phyloP scores from a whole-genome alignment of 2,113 vertebrate genomes.

The Otis tarda region DNA sequence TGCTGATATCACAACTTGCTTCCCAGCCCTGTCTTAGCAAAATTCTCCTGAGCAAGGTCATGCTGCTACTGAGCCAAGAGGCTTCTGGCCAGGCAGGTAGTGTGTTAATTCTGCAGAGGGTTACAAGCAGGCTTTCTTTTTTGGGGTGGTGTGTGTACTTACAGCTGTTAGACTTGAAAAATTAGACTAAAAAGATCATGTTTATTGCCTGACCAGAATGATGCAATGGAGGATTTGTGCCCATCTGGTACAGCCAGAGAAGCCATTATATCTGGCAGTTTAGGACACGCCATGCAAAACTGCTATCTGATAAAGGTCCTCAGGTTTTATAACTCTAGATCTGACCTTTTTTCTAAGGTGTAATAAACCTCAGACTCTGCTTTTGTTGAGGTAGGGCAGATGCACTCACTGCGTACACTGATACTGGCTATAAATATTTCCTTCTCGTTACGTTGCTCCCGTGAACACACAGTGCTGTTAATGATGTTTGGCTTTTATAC shows the following conservation, averaged over 20 bases:
- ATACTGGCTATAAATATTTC: neutral
- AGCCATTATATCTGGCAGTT: neutral
- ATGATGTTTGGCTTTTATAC: neutral
- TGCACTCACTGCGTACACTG: neutral
- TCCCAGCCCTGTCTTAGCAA: neutral
- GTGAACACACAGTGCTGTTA: neutral
- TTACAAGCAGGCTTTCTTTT: neutral
- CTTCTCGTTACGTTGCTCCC: neutral
- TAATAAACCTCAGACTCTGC: neutral
- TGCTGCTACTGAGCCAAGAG: neutral
- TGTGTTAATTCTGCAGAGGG: neutral
- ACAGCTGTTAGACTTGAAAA: neutral
- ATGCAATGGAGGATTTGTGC: neutral
- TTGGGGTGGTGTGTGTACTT: neutral
- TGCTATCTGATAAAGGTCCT: neutral
- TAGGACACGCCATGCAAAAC: neutral
- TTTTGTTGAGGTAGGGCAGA: neutral
- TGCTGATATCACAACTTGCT: neutral
- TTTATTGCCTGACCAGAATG: neutral
- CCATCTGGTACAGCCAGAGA: neutral
- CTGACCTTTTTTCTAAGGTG: neutral
- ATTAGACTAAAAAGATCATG: rapidly evolving
- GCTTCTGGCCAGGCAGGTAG: neutral
- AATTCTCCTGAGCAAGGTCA: neutral
- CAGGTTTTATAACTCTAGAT: neutral